A percentile compares a stretch with the other conserved stretches of the same genome.
phyloP scores from a whole-genome alignment of 1,140 invertebrate genomes.

The Halesus radiatus region DNA sequence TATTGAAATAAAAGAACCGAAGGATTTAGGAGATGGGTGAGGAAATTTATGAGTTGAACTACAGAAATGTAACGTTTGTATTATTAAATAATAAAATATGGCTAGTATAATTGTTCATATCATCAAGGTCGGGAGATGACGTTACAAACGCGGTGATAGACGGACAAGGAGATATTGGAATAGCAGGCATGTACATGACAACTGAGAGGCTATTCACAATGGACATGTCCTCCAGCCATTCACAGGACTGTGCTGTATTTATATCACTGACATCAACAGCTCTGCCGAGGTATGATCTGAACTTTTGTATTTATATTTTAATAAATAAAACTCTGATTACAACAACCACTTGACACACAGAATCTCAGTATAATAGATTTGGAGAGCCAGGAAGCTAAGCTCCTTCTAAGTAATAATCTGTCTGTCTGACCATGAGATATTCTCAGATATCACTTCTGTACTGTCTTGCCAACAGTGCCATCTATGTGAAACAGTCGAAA shows the following conservation, averaged over 20 bases:
- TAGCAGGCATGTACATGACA: conserved; percentile 79
- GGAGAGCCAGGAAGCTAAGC: too few species aligned
- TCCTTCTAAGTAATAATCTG: too few species aligned
- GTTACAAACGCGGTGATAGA: conserved; percentile 68
- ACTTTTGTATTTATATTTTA: too few species aligned
- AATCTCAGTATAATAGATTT: too few species aligned
- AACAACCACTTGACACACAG: too few species aligned
- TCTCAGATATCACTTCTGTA: too few species aligned
- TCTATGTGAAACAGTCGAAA: too few species aligned
- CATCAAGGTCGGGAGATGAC: conserved; percentile 70
- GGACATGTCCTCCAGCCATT: conserved; percentile 74
- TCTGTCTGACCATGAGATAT: too few species aligned
- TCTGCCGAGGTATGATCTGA: conserved; percentile 73
- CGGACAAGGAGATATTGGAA: conserved; percentile 73
- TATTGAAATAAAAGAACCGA: conserved; percentile 75
- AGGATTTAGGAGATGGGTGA: conserved; percentile 68
- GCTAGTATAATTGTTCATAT: background rate
- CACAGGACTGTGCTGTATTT: conserved; percentile 81
- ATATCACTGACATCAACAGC: conserved; percentile 81
- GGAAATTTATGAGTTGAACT: conserved; percentile 34
- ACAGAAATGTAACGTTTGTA: background rate
- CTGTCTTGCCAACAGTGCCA: too few species aligned
- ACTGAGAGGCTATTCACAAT: conserved; percentile 68
- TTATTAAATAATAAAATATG: background rate
- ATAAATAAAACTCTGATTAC: too few species aligned